Percentiles rank a stretch among this genome's conserved stretches.
phyloP scores from a whole-genome alignment of 2,888 invertebrate species.

The Sarcophaga caerulescens region DNA sequence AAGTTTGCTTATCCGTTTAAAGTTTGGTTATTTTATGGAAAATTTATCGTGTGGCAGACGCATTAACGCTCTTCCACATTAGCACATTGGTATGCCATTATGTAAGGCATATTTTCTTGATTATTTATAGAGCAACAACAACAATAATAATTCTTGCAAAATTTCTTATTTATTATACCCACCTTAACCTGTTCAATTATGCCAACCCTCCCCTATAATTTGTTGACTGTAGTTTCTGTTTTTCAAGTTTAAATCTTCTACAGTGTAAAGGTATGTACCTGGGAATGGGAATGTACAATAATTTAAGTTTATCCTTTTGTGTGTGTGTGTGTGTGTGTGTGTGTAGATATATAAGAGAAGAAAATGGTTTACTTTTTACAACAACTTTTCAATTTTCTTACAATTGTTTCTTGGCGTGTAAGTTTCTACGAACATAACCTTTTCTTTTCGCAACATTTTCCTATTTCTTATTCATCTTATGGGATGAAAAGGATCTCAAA shows the following conservation, averaged over 20 bases:
- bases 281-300: neutral
- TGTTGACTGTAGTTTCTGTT: neutral
- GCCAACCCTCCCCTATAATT: neutral
- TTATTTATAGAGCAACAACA: constrained; percentile 30
- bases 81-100: neutral
- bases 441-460: constrained; percentile 15
- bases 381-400: constrained; percentile 63
- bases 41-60: neutral
- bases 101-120: neutral
- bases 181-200: neutral
- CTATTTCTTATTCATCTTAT: neutral
- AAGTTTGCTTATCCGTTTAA: neutral
- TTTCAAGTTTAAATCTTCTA: constrained; percentile 28
- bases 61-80: too few relatives aligned
- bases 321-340: neutral
- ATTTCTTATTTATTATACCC: neutral
- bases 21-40: too few relatives aligned
- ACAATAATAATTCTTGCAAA: constrained; percentile 12
- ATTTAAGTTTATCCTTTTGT: neutral
- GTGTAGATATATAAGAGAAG: too few relatives aligned
- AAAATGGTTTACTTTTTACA: constrained; percentile 7
- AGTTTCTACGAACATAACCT: constrained; percentile 50
- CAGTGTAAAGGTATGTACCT: neutral
- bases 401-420: constrained; percentile 62
- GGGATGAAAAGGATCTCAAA: constrained; percentile 27